A percentile compares a stretch with the other conserved stretches of the same genome.
phyloP scores from a whole-genome alignment of 2,888 invertebrate genomes.

The Lingula anatina region DNA sequence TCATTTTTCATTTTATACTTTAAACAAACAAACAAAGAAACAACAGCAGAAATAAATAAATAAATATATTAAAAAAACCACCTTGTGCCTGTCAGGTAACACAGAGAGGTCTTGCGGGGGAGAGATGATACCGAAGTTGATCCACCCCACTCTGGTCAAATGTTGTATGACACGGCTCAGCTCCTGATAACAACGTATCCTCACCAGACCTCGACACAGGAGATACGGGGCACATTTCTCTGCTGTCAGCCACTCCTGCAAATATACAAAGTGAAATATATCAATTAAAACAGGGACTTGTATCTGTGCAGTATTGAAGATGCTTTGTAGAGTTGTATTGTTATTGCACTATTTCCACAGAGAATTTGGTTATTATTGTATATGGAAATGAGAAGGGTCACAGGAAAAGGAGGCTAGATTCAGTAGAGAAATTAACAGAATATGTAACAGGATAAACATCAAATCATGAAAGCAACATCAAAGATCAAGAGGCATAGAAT shows the following conservation, averaged over 20 bases:
- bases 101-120: constrained; percentile 2
- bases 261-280: constrained; percentile 1
- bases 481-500: no score
- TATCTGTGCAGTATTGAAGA: no score
- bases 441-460: neutral
- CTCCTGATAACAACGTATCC: constrained; percentile 39
- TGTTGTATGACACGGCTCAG: constrained; percentile 40
- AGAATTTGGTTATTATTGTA: no score
- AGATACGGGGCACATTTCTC: constrained; percentile 37
- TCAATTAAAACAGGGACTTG: constrained; percentile 2
- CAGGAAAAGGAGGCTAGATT: no score
- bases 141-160: constrained; percentile 44
- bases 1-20: no score
- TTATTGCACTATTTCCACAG: no score
- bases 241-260: constrained; percentile 47
- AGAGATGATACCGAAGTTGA: constrained; percentile 48
- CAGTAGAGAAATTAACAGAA: no score
- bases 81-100: neutral
- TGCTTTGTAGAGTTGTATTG: no score
- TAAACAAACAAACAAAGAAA: no score
- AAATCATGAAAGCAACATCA: neutral
- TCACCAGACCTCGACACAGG: constrained; percentile 49
- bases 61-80: neutral
- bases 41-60: no score
- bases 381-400: no score